Percentiles rank a stretch among this genome's conserved stretches.
phyloP scores from a whole-genome alignment of 2,797 vertebrate genomes.

The Furcifer pardalis region DNA sequence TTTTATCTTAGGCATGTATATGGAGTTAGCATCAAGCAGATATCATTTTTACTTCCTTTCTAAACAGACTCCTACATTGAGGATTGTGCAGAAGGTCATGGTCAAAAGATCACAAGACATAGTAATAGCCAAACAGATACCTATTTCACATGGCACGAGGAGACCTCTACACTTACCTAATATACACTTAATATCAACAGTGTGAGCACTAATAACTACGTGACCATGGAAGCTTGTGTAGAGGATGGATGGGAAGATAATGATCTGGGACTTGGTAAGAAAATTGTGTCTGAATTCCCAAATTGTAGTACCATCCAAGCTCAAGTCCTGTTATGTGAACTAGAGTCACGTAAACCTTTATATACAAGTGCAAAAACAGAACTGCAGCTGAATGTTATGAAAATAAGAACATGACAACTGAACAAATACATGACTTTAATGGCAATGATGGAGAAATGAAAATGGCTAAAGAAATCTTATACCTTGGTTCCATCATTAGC shows the following conservation, averaged over 20 bases:
- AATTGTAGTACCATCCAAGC: background rate
- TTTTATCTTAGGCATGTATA: slow-evolving; percentile 34
- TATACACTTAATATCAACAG: background rate
- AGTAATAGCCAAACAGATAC: slow-evolving; percentile 27
- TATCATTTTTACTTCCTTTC: slow-evolving; percentile 2
- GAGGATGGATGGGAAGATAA: no score
- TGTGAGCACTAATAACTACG: slow-evolving; percentile 1
- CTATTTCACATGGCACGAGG: slow-evolving; percentile 29
- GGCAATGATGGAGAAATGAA: no score
- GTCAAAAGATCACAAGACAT: background rate
- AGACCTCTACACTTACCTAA: slow-evolving; percentile 18
- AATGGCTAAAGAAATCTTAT: no score
- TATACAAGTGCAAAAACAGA: background rate
- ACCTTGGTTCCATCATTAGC: no score
- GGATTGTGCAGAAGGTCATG: background rate
- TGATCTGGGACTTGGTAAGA: background rate
- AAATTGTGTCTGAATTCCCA: background rate
- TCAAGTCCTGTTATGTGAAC: background rate
- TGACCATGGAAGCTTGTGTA: background rate
- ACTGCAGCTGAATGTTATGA: no score
- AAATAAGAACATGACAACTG: no score
- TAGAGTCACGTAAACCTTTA: background rate
- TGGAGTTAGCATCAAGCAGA: slow-evolving; percentile 14
- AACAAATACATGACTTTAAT: no score
- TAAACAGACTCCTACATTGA: no score